Base-by-base conservation (phyloP, 2,888 invertebrate species). In the Coremacera marginata region DNA sequence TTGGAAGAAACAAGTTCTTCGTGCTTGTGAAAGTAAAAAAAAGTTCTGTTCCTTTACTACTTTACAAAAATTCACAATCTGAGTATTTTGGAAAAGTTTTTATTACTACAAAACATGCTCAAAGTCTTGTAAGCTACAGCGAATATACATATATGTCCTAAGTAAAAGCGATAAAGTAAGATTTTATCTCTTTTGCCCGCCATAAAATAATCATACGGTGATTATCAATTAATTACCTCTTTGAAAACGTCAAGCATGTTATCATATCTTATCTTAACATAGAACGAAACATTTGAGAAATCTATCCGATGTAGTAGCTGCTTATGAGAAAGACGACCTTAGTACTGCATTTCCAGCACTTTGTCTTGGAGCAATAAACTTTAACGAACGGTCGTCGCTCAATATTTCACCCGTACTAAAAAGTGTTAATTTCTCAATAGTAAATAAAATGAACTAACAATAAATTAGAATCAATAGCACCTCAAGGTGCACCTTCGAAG, bases 141-240 rank as follows among this genome's bases (percentile, higher is more conserved):
- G 37, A 37, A 37, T 37, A 31, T 31, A 31, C 8, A 8, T 8
- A 7, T 37, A 44, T 44, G 11, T 44, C 44, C 11, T 11, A 7
- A 44, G 44, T 44, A 11, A 44, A 44, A 14, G 14, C 44, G 11
- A 44, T 37, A 44, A 44, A 11, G 44, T 11, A 11, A 2, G 44
- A 11, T 44, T 44, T 44, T 11, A 44, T 44, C 14, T 11, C 44
- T 44, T 8, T 44, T 4, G n/a, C 44, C 44, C 11, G 60, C 34
- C 37, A 65, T 65, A 65, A 65, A 65, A 34, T 65, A 27, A 65
- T 65, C 63, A 65, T 19, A 31, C n/a, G 14, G 31, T 34, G 63
- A 65, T 65, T 65, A 65, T 37, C 63, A 65, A 65, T 65, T 65
- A 65, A 65, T 65, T 65, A 65, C 63, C 27, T 31, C 31, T 34